Percentiles rank a stretch among this genome's conserved stretches.
phyloP scores from a whole-genome alignment of 2,888 invertebrate genomes.

The Drosophila meridionalis region DNA sequence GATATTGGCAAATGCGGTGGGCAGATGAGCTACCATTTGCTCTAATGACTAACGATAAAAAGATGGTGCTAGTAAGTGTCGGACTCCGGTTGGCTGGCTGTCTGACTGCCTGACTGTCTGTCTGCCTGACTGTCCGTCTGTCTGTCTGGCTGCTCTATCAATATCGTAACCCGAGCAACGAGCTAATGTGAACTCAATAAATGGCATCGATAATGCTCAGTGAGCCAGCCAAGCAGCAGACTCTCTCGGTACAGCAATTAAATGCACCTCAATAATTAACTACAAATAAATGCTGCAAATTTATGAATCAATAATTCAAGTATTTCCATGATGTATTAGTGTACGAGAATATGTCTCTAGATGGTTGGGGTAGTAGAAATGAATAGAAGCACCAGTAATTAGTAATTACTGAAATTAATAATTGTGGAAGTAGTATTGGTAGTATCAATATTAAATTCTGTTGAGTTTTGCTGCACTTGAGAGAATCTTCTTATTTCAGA shows the following conservation, averaged over 20 bases:
- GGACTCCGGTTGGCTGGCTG: background rate
- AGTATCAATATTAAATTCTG: too few relatives aligned
- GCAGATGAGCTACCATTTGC: slow-evolving; percentile 47
- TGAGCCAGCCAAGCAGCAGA: background rate
- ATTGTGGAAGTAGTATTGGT: too few relatives aligned
- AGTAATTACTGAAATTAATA: too few relatives aligned
- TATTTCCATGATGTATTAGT: background rate
- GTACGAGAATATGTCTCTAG: background rate
- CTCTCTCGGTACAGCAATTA: background rate
- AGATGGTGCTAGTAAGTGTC: slow-evolving; percentile 23
- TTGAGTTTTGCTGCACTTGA: too few relatives aligned
- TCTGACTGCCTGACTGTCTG: background rate
- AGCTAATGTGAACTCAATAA: slow-evolving; percentile 11
- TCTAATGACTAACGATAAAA: slow-evolving; percentile 47
- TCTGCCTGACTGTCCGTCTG: background rate
- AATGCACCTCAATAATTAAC: background rate
- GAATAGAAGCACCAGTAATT: too few relatives aligned
- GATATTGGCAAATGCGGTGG: slow-evolving; percentile 42
- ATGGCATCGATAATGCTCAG: slow-evolving; percentile 16
- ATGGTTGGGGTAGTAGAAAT: too few relatives aligned
- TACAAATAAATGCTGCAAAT: background rate
- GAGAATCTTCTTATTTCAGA: too few relatives aligned
- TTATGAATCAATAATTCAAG: background rate
- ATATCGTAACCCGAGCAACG: slow-evolving; percentile 8
- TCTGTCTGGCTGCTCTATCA: slow-evolving; percentile 13